Base-by-base conservation (phyloP, 2,113 vertebrate species). In the Channa argus region DNA sequence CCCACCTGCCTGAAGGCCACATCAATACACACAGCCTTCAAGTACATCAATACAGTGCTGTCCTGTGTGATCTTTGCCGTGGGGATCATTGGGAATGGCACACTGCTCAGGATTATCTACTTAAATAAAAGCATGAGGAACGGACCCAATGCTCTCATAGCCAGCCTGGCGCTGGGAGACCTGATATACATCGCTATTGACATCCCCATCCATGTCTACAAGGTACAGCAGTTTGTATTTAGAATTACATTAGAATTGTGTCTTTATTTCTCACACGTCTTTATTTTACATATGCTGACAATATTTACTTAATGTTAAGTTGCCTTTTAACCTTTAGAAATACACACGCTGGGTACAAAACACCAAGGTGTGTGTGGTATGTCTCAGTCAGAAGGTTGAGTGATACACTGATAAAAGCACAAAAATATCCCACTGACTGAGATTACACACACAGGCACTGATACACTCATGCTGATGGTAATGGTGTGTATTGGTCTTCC, bases 71-170 rank as follows among this genome's bases (percentile, higher is more conserved):
- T 98, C 84, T 97, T 98, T 65, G 93, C 95, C 45, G 95, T 98
- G 82, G 97, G 97, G 44, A 93, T 98, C 92, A 92, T 97, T 15
- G 97, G 97, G 6, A 98, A 98, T 24, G 95, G 93, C 52, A 96
- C 96, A 1, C 92, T 98, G 87, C 94, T 98, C 71, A 94, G 96
- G 94, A 98, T 98, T 87, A 98, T 98, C 91, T 97, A 94, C 83
- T 95, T 96, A 89, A 98, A 98, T 88, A 97, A 96, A 82, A 96
- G 93, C n/a, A 98, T 98, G 97, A 94, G 96, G 91, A 98, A 97
- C 5, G 96, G 97, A 63, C 97, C 97, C 24, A 98, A 98, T 1
- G 95, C 96, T 0, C 92, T 98, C 74, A 98, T 98, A 64, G 97
- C 96, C 89, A 98, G 96, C 49, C 92, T 98, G 72, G 97, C 97